phyloP scores from a whole-genome alignment of 2,113 vertebrate genomes.

The Sturnira hondurensis region DNA sequence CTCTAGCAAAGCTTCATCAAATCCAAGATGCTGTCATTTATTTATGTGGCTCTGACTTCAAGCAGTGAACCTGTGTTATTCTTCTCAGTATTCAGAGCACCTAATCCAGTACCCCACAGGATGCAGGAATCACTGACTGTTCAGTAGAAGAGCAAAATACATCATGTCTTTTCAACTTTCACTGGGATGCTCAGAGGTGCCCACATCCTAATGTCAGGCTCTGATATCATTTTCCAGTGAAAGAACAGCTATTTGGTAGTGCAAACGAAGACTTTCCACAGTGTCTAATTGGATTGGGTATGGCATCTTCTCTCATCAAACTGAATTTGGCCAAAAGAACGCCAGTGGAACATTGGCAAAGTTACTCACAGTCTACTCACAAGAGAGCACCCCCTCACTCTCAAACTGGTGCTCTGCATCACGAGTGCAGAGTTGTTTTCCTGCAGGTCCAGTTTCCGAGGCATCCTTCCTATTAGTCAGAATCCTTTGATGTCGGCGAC shows the following conservation, averaged over 20 bases:
- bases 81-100: neutral
- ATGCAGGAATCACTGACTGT: neutral
- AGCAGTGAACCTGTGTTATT: neutral
- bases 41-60: neutral
- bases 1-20: too few species aligned
- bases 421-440: rapidly evolving
- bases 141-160: neutral
- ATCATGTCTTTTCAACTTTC: neutral
- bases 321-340: neutral
- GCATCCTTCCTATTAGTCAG: neutral
- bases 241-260: neutral
- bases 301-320: neutral
- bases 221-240: neutral
- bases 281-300: too few species aligned
- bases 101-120: neutral
- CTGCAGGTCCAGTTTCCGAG: neutral
- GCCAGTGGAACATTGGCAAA: neutral
- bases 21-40: neutral
- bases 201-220: neutral
- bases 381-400: neutral
- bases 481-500: neutral
- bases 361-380: neutral
- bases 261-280: neutral
- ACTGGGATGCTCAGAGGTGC: neutral
- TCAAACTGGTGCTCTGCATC: too few species aligned